Percentiles rank a stretch among this genome's conserved stretches.
phyloP scores from a whole-genome alignment of 2,113 vertebrate species.

The Parotia lawesii region DNA sequence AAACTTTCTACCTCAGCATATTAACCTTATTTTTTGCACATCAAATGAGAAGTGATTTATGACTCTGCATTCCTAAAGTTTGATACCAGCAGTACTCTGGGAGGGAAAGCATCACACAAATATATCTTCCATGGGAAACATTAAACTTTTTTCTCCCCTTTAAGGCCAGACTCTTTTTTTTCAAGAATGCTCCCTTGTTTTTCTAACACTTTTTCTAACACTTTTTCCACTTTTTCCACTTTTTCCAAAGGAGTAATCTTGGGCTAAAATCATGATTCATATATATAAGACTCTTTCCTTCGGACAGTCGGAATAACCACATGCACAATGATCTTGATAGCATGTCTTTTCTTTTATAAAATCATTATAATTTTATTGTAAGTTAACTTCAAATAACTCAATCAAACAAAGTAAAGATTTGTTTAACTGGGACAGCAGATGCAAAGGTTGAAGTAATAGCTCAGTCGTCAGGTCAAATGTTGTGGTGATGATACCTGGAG shows the following conservation, averaged over 20 bases:
- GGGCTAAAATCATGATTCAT: not conserved
- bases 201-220: not conserved
- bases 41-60: not conserved
- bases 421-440: not conserved
- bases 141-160: rapidly evolving
- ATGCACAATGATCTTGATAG: not conserved
- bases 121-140: not conserved
- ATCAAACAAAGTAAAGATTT: not conserved
- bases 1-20: not conserved
- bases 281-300: not conserved
- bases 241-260: not conserved
- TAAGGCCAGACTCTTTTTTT: not conserved
- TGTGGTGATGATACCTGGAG: not conserved
- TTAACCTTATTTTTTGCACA: not conserved
- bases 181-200: not conserved
- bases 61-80: not conserved
- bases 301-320: not conserved
- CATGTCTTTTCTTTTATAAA: not conserved
- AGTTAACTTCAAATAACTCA: not conserved
- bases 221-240: too few relatives aligned
- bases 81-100: not conserved
- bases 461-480: not conserved
- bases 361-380: not conserved
- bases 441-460: not conserved
- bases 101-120: not conserved